A percentile compares a stretch with the other conserved stretches of the same genome.
Evolutionary conservation across 2,888 invertebrate species (phyloP).

Genomic region (Tanaodytes sp.): DNA sequence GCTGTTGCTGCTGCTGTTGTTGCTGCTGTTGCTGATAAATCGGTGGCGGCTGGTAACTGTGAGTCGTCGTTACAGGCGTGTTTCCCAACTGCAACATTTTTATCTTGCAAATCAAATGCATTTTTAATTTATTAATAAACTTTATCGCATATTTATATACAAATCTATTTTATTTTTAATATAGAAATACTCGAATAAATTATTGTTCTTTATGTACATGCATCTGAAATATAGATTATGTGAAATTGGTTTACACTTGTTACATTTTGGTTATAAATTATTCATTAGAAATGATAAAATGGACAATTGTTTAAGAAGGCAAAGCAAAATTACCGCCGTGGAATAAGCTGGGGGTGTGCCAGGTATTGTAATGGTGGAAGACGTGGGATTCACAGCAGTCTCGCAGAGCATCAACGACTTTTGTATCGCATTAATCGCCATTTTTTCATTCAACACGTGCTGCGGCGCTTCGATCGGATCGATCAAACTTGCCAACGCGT

Average conservation of each 20-base stretch:
- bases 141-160: constrained; percentile 1
- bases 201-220: too few relatives aligned
- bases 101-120: constrained; percentile 16
- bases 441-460: constrained; percentile 79
- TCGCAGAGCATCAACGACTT: constrained; percentile 92
- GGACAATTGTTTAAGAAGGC: too few relatives aligned
- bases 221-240: too few relatives aligned
- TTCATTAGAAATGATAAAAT: too few relatives aligned
- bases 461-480: constrained; percentile 72
- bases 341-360: constrained; percentile 79
- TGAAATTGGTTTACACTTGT: too few relatives aligned
- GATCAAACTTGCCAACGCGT: constrained; percentile 71
- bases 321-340: constrained; percentile 75
- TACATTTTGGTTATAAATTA: too few relatives aligned
- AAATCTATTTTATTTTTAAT: too few relatives aligned
- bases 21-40: constrained; percentile 70
- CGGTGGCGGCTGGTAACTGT: constrained; percentile 72
- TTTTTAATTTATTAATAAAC: constrained; percentile 18
- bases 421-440: constrained; percentile 89
- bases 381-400: constrained; percentile 78
- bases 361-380: constrained; percentile 75
- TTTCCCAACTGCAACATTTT: constrained; percentile 63
- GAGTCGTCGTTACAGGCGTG: constrained; percentile 70
- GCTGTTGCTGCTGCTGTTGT: too few relatives aligned
- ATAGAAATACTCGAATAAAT: too few relatives aligned